Evolutionary conservation across 35 echinoderm and acorn worm genomes (phyloP).

Genomic region (Diadema setosum): DNA sequence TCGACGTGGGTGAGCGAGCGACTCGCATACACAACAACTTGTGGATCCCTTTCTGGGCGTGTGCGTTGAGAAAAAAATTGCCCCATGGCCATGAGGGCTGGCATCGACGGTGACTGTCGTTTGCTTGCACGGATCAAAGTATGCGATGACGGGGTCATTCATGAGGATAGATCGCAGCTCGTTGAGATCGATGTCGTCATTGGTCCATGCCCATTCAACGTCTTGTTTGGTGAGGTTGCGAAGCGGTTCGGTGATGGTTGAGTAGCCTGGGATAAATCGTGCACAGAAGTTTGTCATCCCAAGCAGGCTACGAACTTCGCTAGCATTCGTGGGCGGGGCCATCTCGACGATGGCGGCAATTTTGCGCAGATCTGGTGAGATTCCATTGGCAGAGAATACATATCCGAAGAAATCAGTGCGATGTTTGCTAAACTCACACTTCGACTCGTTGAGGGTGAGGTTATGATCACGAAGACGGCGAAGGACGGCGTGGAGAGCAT

Average conservation of each 20-base stretch:
- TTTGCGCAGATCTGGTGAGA: neutral
- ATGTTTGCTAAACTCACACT: constrained; percentile 28
- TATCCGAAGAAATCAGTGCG: constrained; percentile 6
- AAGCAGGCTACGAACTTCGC: constrained; percentile 12
- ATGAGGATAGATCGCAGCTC: neutral
- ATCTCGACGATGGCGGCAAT: neutral
- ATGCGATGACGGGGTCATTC: constrained; percentile 10
- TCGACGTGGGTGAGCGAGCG: neutral
- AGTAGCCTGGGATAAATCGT: neutral
- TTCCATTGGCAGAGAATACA: neutral
- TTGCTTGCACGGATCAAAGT: constrained; percentile 34
- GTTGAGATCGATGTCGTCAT: neutral
- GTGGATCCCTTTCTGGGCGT: neutral
- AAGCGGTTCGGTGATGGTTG: neutral
- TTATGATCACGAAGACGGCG: constrained; percentile 8
- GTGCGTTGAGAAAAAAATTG: constrained; percentile 23
- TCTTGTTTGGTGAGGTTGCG: neutral
- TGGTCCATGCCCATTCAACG: neutral
- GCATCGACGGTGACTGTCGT: constrained; percentile 62
- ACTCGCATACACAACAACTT: constrained; percentile 35
- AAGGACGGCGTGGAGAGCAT: neutral
- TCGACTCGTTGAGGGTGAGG: constrained; percentile 35
- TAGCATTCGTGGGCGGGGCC: neutral
- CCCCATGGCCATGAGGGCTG: constrained; percentile 35
- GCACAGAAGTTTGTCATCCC: constrained; percentile 16